Evolutionary conservation across 2,888 invertebrate species (phyloP), one percentile per base, ranked within the genome.

Genomic region (Lapara coniferarum): DNA sequence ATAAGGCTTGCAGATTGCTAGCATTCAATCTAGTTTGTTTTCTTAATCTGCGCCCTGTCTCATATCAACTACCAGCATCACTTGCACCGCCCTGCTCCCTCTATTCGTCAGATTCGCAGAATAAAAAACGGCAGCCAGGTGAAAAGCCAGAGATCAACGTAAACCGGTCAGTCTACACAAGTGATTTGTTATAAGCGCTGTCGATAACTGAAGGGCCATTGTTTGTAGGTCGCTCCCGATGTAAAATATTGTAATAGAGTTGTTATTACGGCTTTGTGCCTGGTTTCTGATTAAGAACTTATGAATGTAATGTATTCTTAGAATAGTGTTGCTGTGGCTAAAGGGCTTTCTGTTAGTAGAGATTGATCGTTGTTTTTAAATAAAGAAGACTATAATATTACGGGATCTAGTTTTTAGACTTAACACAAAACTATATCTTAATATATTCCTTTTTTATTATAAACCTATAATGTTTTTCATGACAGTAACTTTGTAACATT

Each of bases 181-280:
- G 83, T 82, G 84, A 86, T 88, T 89, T 88, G 86, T 87, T 88
- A 84, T 85, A 85, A 85, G 81, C 81, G 75, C 80, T 79, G 80
- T 85, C 86, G 86, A 89, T 87, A 86, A 88, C 84, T 86, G 82
- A 84, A 86, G 86, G 82, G 80, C 85, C 79, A 88, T 90, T 91
- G 90, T 90, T 90, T 86, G 80, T 82, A 81, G 80, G 85, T 83
- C 78, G 79, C 83, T 82, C 77, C 75, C 73, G 81, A 79, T 85
- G 81, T 87, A 82, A 86, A 86, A 85, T 83, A 82, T 63, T 63
- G 82, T 82, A 84, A 81, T 82, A 77, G 74, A 83, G 76, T 81
- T 80, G 79, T 81, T 81, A 82, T 83, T 83, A 51, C 63, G 63
- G 49, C 63, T 49, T 25, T 63, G 63, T 63, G 63, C 63, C 63